Conservation (phyloP, 2,888 invertebrate genomes). For the Zeuzera pyrina region DNA sequence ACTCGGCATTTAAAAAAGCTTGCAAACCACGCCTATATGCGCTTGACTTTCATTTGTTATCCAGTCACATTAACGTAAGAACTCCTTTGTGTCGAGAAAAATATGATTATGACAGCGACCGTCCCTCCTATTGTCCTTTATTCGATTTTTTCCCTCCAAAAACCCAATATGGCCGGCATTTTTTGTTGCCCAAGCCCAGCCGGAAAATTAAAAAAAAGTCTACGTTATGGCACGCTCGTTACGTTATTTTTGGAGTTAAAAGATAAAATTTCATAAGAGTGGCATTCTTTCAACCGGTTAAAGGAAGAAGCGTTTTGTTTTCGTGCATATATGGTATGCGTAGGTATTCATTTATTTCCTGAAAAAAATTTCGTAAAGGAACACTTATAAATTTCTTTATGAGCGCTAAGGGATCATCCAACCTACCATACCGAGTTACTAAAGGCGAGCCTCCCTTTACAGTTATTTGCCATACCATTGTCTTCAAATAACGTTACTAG, state of each 20-base stretch:
- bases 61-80: slow-evolving; percentile 59
- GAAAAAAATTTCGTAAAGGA: too few species aligned
- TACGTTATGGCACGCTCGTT: slow-evolving; percentile 9
- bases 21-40: slow-evolving; percentile 32
- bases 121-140: slow-evolving; percentile 60
- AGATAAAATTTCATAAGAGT: too few species aligned
- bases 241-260: slow-evolving; percentile 1
- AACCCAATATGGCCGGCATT: slow-evolving; percentile 44
- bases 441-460: too few species aligned
- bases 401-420: too few species aligned
- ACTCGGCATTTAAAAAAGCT: slow-evolving; percentile 20
- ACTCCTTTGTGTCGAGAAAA: slow-evolving; percentile 62
- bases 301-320: too few species aligned
- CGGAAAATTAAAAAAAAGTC: slow-evolving; percentile 37
- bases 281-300: too few species aligned
- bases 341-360: too few species aligned
- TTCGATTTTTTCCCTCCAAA: slow-evolving; percentile 50
- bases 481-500: too few species aligned
- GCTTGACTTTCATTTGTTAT: slow-evolving; percentile 61
- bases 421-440: too few species aligned
- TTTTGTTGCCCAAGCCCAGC: slow-evolving; percentile 26
- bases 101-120: slow-evolving; percentile 64
- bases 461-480: too few species aligned
- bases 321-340: too few species aligned
- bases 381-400: too few species aligned